A percentile compares a stretch with the other conserved stretches of the same genome.
Conservation (phyloP, 30 jellyfish, hydroid and myxozoan genomes). For the Aurelia sp. region DNA sequence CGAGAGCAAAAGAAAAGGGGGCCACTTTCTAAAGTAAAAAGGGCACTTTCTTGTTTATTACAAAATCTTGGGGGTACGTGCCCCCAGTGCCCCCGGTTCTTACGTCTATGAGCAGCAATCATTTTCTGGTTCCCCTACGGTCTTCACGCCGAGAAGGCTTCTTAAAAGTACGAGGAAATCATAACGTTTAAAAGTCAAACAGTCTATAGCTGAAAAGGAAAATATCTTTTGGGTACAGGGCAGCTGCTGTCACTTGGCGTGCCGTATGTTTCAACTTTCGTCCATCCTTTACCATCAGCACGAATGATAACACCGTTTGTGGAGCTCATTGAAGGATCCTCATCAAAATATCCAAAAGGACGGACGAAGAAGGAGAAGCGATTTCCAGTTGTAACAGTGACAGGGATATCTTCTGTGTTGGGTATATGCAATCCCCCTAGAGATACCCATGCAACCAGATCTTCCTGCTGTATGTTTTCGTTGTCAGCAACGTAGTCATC, state of each 20-base stretch:
- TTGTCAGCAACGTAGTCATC: constrained; percentile 56
- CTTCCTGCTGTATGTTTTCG: constrained; percentile 68
- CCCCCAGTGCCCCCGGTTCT: too few relatives aligned
- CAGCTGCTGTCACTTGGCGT: constrained; percentile 70
- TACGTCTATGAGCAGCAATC: too few relatives aligned
- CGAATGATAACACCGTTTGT: constrained; percentile 53
- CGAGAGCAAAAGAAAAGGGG: too few relatives aligned
- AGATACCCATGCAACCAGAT: constrained; percentile 92
- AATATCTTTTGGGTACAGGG: constrained; percentile 51
- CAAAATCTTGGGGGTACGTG: too few relatives aligned
- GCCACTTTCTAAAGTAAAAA: too few relatives aligned
- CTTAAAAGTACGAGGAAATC: too few relatives aligned
- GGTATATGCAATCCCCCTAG: constrained; percentile 84
- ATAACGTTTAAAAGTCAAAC: too few relatives aligned
- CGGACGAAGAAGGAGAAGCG: constrained; percentile 65
- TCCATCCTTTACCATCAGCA: constrained; percentile 47
- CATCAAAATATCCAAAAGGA: constrained; percentile 79
- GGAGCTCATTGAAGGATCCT: constrained; percentile 86
- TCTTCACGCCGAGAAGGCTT: too few relatives aligned
- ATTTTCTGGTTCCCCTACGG: too few relatives aligned
- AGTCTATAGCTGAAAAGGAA: neutral
- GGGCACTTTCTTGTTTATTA: too few relatives aligned
- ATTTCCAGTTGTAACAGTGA: constrained; percentile 77
- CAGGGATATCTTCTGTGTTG: constrained; percentile 82
- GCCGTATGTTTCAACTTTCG: constrained; percentile 61